Percentiles rank a stretch among this genome's conserved stretches.
Evolutionary conservation across 2,888 invertebrate species (phyloP).

Genomic region (Melikaiella ostensackeni): DNA sequence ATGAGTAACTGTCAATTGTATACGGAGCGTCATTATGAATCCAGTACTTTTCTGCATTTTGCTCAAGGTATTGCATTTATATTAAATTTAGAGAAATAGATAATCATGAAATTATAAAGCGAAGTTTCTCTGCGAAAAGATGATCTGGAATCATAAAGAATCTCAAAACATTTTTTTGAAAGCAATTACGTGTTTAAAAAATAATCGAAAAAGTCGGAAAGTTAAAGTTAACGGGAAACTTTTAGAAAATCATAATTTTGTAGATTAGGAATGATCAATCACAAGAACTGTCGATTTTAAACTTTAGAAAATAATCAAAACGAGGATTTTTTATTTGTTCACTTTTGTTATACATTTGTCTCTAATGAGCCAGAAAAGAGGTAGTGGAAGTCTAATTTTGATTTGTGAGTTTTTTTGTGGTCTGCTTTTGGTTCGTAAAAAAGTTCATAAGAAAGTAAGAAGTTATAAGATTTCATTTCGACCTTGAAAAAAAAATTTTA

Average conservation of each 20-base stretch:
- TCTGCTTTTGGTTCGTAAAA: too few relatives aligned
- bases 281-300: not conserved
- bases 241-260: slow-evolving; percentile 12
- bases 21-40: not conserved
- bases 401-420: too few relatives aligned
- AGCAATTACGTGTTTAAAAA: not conserved
- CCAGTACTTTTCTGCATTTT: slow-evolving; percentile 7
- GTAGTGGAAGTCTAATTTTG: too few relatives aligned
- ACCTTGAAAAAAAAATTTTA: too few relatives aligned
- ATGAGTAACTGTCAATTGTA: not conserved
- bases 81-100: not conserved
- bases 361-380: too few relatives aligned
- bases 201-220: slow-evolving; percentile 4
- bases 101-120: slow-evolving; percentile 9
- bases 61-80: slow-evolving; percentile 23
- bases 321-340: not conserved
- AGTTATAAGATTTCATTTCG: too few relatives aligned
- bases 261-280: slow-evolving; percentile 20
- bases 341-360: not conserved
- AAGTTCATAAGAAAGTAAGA: too few relatives aligned
- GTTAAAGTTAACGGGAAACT: not conserved
- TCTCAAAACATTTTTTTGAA: not conserved
- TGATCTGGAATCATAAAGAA: slow-evolving; percentile 21
- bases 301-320: not conserved
- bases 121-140: slow-evolving; percentile 1